phyloP scores from a whole-genome alignment of 23 tunicate genomes.

The Corella eumyota region DNA sequence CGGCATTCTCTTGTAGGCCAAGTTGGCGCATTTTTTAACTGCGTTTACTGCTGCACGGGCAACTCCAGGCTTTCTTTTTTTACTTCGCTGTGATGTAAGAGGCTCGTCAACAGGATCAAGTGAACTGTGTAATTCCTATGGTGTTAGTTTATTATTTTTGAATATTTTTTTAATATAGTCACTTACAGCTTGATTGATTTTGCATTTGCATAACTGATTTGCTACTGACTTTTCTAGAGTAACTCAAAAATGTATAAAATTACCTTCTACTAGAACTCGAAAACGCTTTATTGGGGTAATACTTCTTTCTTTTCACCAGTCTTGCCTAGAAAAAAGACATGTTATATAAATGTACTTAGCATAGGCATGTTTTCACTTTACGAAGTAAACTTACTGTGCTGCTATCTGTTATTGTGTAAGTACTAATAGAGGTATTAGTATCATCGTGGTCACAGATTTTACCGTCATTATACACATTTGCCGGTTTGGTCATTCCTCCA shows the following conservation, averaged over 20 bases:
- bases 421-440: not conserved
- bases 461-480: not conserved
- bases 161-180: not conserved
- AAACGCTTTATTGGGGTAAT: not conserved
- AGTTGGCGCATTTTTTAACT: conserved; percentile 9
- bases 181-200: not conserved
- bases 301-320: not conserved
- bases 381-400: conserved; percentile 1
- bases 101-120: no score
- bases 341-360: no score
- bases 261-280: not conserved
- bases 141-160: no score
- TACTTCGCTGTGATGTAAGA: no score
- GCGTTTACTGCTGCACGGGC: conserved; percentile 3
- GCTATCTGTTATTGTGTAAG: conserved; percentile 12
- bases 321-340: not conserved
- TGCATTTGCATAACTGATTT: not conserved
- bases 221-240: not conserved
- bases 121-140: no score
- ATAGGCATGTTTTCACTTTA: no score
- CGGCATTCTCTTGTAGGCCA: conserved; percentile 10
- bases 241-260: not conserved
- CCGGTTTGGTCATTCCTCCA: not conserved
- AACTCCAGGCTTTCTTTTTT: not conserved
- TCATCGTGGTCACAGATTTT: not conserved